Base-by-base conservation (phyloP, 2,113 vertebrate species). In the Dipodomys stephensi region DNA sequence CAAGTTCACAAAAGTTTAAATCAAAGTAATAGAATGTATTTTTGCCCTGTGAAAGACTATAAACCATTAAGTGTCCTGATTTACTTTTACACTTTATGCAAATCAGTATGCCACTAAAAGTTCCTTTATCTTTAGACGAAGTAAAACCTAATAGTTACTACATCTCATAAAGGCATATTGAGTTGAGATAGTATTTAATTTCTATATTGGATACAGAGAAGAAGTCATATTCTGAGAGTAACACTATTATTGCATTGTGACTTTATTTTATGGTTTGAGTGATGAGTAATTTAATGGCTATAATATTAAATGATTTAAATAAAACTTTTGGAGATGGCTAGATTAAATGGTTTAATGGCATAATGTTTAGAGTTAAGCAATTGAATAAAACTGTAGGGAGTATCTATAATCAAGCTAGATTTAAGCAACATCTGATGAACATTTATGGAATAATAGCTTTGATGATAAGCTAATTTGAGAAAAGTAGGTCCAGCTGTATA, bases 401-500 rank as follows among this genome's bases (percentile, higher is more conserved):
- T 95, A 49, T 27, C 39, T 85, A 81, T 94, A 97, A 95, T 79
- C 12, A 86, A 95, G 95, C 88, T 91, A 89, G 83, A 87, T 96
- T 16, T 83, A 95, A 97, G 97, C 92, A 97, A 92, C 95, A 97
- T 97, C 97, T 97, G 97, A 97, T 94, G 16, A 46, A 3, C 80
- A 91, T 96, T 95, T 88, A 96, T 65, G 84, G 94, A 87, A 97
- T 83, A 97, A 97, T 86, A 93, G 93, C 90, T 72, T 96, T 96
- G 97, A 95, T 95, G 96, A 91, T 95, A 92, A 87, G 91, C 64
- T 83, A 46, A 76, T 79, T 68, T 95, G 88, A 97, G 92, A 77
- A 94, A 97, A 57, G 85, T 2, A 25, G 68, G 92, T 82, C 13
- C 97, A 98, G 97, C 97, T 97, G 97, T 7, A 94, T 35, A 86